phyloP scores from a whole-genome alignment of 1,140 invertebrate genomes.

The Condylostylus longicornis region DNA sequence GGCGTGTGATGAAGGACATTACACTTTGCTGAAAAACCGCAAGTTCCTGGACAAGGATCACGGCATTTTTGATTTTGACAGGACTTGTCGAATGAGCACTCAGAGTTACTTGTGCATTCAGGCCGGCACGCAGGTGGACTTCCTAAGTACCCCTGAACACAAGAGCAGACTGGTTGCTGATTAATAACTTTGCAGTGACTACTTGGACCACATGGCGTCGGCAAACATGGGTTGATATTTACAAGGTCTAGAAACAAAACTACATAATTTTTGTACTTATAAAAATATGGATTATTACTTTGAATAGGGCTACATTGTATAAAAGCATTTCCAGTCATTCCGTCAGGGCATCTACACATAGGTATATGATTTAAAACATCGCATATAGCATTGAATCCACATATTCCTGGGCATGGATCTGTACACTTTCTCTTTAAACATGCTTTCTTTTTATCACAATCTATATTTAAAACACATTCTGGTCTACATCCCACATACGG shows the following conservation, averaged over 20 bases:
- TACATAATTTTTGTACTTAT: slow-evolving; percentile 42
- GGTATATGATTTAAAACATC: slow-evolving; percentile 61
- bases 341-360: slow-evolving; percentile 55
- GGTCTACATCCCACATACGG: slow-evolving; percentile 68
- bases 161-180: slow-evolving; percentile 50
- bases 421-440: slow-evolving; percentile 68
- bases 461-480: slow-evolving; percentile 68
- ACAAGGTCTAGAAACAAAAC: slow-evolving; percentile 35
- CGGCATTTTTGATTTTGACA: slow-evolving; percentile 54
- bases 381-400: slow-evolving; percentile 63
- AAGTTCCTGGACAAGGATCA: slow-evolving; percentile 64
- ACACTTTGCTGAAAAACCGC: slow-evolving; percentile 57
- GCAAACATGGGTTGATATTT: slow-evolving; percentile 46
- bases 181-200: slow-evolving; percentile 54
- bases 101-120: slow-evolving; percentile 55
- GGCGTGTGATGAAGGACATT: slow-evolving; percentile 69
- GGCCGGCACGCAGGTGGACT: slow-evolving; percentile 53
- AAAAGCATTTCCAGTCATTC: slow-evolving; percentile 59
- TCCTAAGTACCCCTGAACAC: slow-evolving; percentile 47
- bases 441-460: slow-evolving; percentile 54
- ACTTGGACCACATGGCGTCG: slow-evolving; percentile 66
- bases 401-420: slow-evolving; percentile 61
- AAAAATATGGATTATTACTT: slow-evolving; percentile 32
- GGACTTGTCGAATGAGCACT: slow-evolving; percentile 47
- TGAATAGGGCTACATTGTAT: slow-evolving; percentile 29